A percentile compares a stretch with the other conserved stretches of the same genome.
Conservation (phyloP, 1,140 invertebrate species). For the Drosophila baimaii region DNA sequence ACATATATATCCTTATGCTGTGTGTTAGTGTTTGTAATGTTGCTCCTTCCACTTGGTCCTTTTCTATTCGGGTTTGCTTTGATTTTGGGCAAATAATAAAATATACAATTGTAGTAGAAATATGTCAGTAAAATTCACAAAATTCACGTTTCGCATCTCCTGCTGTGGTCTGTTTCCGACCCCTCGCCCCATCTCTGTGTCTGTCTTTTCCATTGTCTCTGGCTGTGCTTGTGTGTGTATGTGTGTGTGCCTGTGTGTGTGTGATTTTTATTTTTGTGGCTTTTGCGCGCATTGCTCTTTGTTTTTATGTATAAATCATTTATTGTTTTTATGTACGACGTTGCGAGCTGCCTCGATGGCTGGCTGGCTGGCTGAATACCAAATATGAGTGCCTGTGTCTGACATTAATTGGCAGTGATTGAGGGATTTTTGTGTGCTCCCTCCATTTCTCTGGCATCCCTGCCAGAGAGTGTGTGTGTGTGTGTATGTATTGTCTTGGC, state of each 20-base stretch:
- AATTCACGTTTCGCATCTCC: constrained; percentile 77
- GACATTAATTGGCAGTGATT: constrained; percentile 83
- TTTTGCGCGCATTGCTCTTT: constrained; percentile 77
- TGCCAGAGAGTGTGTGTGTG: constrained; percentile 10
- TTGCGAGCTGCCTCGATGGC: constrained; percentile 61
- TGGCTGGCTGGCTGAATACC: constrained; percentile 64
- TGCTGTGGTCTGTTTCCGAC: constrained; percentile 55
- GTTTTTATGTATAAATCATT: constrained; percentile 82
- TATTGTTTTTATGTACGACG: constrained; percentile 80
- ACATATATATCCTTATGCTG: constrained; percentile 16
- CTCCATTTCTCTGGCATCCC: constrained; percentile 5
- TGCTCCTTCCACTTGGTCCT: constrained; percentile 16
- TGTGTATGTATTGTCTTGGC: constrained; percentile 58
- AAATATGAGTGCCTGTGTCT: constrained; percentile 81
- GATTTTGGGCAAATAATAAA: constrained; percentile 76
- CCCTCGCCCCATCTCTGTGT: neutral
- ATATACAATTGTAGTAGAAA: constrained; percentile 80
- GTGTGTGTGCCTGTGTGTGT: constrained; percentile 38
- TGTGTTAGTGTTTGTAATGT: constrained; percentile 33
- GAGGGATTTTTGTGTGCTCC: constrained; percentile 76
- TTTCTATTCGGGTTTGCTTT: constrained; percentile 57
- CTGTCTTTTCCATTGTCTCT: constrained; percentile 42
- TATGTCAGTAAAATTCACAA: constrained; percentile 80
- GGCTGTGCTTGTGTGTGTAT: constrained; percentile 21
- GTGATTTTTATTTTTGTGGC: constrained; percentile 82